A percentile compares a stretch with the other conserved stretches of the same genome.
These are phyloP conservation scores for human (Homo sapiens) DNA, from an alignment of 2,113 vertebrate species.

Conservation along the genomic window DNA sequence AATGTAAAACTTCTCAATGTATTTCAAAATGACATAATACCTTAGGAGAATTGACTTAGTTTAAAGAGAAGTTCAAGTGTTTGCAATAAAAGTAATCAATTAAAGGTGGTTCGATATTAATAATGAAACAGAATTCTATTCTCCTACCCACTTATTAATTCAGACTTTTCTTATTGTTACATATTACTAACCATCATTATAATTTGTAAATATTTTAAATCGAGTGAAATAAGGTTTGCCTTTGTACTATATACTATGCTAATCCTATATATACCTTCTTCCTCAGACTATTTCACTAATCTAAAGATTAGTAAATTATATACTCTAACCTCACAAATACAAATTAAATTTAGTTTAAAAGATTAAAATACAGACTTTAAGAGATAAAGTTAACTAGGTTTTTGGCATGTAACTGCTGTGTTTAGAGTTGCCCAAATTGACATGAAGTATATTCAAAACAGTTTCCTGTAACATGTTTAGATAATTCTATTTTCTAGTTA, in stretches of 20 bases:
- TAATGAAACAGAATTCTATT: conserved; percentile 17
- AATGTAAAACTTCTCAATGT: neutral
- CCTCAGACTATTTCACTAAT: neutral
- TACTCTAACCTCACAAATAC: neutral
- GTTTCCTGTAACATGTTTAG: neutral
- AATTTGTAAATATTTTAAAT: conserved; percentile 16
- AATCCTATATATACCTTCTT: neutral
- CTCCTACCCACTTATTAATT: conserved; percentile 37
- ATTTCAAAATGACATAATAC: neutral
- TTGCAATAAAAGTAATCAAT: conserved; percentile 61
- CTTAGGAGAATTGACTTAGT: conserved; percentile 31
- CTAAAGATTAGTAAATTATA: neutral
- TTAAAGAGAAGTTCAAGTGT: conserved; percentile 62
- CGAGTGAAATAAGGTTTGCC: conserved; percentile 31
- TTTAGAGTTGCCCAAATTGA: neutral
- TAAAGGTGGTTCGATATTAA: conserved; percentile 64
- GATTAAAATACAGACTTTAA: neutral
- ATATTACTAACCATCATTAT: neutral
- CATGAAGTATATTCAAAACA: neutral
- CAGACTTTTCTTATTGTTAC: neutral
- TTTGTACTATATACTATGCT: neutral
- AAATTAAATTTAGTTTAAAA: neutral
- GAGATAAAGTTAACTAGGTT: neutral
- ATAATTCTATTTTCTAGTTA: neutral
- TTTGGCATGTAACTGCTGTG: neutral